These are phyloP conservation scores for Bubalus kerabau DNA, from an alignment of 2,113 vertebrate genomes.

Conservation along the genomic window DNA sequence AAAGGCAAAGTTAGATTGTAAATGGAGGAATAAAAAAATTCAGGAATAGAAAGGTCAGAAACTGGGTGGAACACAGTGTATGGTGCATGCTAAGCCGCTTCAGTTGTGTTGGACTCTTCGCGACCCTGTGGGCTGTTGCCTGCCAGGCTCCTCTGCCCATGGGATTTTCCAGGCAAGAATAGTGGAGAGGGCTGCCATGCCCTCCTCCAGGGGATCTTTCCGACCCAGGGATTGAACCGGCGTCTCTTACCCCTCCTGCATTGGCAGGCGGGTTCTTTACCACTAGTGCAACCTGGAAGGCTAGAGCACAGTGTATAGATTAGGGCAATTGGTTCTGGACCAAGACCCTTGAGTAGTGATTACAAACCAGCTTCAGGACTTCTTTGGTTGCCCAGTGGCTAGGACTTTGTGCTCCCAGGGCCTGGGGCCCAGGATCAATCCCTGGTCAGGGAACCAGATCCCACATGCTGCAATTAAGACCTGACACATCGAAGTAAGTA, in stretches of 20 bases:
- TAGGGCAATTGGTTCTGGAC: not conserved
- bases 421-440: fast-evolving
- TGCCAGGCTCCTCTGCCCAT: not conserved
- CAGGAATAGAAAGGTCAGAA: not conserved
- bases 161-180: not conserved
- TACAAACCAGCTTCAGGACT: not conserved
- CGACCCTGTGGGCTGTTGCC: not conserved
- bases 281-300: not conserved
- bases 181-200: not conserved
- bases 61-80: not conserved
- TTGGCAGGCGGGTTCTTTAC: not conserved
- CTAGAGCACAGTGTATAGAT: not conserved
- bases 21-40: not conserved
- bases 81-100: not conserved
- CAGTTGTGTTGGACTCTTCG: not conserved
- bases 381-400: not conserved
- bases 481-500: not conserved
- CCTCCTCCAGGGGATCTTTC: not conserved
- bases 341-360: not conserved
- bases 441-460: not conserved
- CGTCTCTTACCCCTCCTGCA: not conserved
- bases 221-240: fast-evolving
- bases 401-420: not conserved
- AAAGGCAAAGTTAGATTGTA: not conserved
- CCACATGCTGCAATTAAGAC: not conserved